Percentiles rank a stretch among this genome's conserved stretches.
Evolutionary conservation across 1,140 invertebrate genomes (phyloP).

Genomic region (Brachionus koreanus): DNA sequence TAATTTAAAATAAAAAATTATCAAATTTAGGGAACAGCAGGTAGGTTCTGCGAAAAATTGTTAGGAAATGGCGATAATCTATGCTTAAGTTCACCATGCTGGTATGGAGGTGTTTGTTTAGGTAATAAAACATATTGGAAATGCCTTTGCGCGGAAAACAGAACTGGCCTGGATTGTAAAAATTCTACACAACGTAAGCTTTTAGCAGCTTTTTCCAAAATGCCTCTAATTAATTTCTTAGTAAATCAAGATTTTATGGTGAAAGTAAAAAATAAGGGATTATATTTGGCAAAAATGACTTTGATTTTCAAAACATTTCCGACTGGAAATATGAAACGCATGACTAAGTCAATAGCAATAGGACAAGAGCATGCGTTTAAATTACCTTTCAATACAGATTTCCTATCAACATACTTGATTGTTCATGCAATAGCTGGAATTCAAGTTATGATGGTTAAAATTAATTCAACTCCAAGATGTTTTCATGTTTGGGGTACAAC

Average conservation of each 20-base stretch:
- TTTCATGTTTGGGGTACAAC: conserved; percentile 43
- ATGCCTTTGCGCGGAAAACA: neutral
- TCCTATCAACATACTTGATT: neutral
- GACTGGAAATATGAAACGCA: neutral
- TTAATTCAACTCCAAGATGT: neutral
- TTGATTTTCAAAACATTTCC: neutral
- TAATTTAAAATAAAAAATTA: neutral
- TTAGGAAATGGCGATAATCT: neutral
- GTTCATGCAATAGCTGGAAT: conserved; percentile 36
- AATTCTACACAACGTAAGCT: neutral
- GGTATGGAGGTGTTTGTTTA: conserved; percentile 15
- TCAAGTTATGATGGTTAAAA: neutral
- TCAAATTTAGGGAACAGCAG: neutral
- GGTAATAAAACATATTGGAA: neutral
- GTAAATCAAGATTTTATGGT: neutral
- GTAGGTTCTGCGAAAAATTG: conserved; percentile 31
- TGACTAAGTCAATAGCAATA: neutral
- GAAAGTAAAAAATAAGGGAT: conserved; percentile 34
- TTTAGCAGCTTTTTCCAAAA: neutral
- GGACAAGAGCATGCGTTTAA: neutral
- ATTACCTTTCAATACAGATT: neutral
- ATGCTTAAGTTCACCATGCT: conserved; percentile 29
- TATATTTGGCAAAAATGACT: conserved; percentile 2
- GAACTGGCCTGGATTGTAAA: conserved; percentile 13
- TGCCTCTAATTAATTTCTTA: neutral